Conservation (phyloP, 2,113 vertebrate species). For the Sceloporus tristichus region DNA sequence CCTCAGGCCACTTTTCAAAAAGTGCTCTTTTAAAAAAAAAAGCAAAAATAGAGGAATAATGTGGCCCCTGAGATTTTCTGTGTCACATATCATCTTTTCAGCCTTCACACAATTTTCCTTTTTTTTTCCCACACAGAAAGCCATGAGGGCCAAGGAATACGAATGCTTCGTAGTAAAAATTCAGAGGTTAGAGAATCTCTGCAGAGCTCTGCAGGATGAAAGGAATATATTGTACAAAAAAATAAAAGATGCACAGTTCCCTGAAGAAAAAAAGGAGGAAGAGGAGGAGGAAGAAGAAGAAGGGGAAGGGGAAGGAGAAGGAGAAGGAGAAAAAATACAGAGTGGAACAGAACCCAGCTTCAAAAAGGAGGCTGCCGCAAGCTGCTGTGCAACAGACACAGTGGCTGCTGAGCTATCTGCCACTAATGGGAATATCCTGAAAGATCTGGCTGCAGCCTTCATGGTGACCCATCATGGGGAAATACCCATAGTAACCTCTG, state of each 20-base stretch:
- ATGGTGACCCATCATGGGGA: conserved; percentile 68
- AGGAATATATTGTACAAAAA: conserved; percentile 89
- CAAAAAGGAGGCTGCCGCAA: conserved; percentile 60
- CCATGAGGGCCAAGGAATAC: conserved; percentile 86
- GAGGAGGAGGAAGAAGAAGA: conserved; percentile 50
- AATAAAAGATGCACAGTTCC: conserved; percentile 86
- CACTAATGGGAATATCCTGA: conserved; percentile 78
- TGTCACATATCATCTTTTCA: background rate
- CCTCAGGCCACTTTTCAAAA: background rate
- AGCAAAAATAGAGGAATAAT: background rate
- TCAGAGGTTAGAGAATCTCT: conserved; percentile 92
- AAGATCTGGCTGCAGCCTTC: conserved; percentile 83
- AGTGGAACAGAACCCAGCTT: conserved; percentile 49
- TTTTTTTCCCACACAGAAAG: conserved; percentile 78
- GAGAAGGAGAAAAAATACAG: background rate
- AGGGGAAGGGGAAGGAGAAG: conserved; percentile 50
- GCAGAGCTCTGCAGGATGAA: conserved; percentile 92
- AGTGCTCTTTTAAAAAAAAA: background rate
- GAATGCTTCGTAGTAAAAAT: conserved; percentile 93
- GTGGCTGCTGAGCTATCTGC: conserved; percentile 45
- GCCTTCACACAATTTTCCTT: conserved; percentile 16
- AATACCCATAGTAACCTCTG: background rate
- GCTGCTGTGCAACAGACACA: conserved; percentile 27
- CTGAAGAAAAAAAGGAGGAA: conserved; percentile 53
- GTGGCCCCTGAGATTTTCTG: background rate